Conservation (phyloP, 1,140 invertebrate genomes). For the Oedothorax gibbosus region DNA sequence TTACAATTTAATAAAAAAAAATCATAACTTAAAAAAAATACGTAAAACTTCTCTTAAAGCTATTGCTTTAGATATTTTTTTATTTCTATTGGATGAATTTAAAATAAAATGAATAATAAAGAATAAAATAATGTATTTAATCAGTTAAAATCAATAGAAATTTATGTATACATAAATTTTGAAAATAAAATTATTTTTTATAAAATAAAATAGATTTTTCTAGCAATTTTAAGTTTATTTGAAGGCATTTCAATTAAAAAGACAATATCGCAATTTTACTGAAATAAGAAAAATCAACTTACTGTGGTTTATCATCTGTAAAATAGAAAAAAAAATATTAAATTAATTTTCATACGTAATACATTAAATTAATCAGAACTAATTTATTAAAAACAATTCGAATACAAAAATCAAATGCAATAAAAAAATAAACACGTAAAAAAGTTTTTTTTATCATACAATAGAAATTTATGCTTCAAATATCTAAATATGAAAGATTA, state of each 20-base stretch:
- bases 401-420: not conserved
- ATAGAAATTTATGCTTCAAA: too few relatives aligned
- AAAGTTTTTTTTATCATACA: too few relatives aligned
- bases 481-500: not conserved
- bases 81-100: not conserved
- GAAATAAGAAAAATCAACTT: constrained; percentile 39
- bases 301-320: constrained; percentile 57
- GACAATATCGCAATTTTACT: not conserved
- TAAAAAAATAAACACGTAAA: not conserved
- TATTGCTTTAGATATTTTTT: too few relatives aligned
- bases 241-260: not conserved
- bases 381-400: not conserved
- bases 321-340: constrained; percentile 32
- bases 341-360: not conserved
- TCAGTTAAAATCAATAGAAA: too few relatives aligned
- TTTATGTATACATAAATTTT: not conserved
- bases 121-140: too few relatives aligned
- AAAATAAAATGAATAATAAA: not conserved
- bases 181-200: not conserved
- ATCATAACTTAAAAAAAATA: not conserved
- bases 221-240: not conserved
- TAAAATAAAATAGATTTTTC: not conserved
- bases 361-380: not conserved
- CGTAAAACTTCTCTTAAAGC: not conserved
- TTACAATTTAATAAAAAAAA: not conserved